Percentiles rank a stretch among this genome's conserved stretches.
Conservation (phyloP, 2,113 vertebrate species). For the Hystrix brachyura region DNA sequence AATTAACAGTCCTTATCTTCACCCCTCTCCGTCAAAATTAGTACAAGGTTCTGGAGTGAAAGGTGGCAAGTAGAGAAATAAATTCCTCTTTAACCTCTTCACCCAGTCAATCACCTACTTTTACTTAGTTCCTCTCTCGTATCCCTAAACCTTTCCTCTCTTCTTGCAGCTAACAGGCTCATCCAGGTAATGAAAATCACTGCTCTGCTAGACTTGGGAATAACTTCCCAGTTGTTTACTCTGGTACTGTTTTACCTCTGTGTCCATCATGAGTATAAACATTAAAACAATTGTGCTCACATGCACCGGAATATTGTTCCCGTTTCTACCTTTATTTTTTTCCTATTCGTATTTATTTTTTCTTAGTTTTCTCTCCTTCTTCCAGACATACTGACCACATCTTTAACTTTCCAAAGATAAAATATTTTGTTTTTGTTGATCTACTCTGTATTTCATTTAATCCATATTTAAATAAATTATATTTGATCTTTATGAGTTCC, state of each 20-base stretch:
- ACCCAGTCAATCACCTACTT: slow-evolving; percentile 68
- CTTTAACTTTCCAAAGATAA: background rate
- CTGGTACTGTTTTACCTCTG: background rate
- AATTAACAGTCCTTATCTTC: slow-evolving; percentile 61
- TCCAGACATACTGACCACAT: background rate
- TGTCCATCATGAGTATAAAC: background rate
- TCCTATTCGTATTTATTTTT: background rate
- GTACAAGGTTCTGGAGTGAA: background rate
- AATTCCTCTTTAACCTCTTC: slow-evolving; percentile 70
- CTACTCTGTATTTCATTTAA: background rate
- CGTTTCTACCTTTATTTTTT: background rate
- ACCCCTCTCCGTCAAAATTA: slow-evolving; percentile 59
- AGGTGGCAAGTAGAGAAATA: background rate
- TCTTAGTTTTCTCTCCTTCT: background rate
- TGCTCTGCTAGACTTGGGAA: background rate
- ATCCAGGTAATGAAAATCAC: background rate
- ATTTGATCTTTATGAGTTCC: background rate
- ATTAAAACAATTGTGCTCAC: background rate
- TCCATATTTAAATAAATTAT: background rate
- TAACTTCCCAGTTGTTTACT: background rate
- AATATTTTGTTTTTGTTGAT: background rate
- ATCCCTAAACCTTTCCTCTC: background rate
- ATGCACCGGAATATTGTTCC: background rate
- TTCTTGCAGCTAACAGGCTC: background rate
- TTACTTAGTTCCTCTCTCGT: background rate